phyloP scores from a whole-genome alignment of 1,140 invertebrate genomes.

The Magallana angulata region DNA sequence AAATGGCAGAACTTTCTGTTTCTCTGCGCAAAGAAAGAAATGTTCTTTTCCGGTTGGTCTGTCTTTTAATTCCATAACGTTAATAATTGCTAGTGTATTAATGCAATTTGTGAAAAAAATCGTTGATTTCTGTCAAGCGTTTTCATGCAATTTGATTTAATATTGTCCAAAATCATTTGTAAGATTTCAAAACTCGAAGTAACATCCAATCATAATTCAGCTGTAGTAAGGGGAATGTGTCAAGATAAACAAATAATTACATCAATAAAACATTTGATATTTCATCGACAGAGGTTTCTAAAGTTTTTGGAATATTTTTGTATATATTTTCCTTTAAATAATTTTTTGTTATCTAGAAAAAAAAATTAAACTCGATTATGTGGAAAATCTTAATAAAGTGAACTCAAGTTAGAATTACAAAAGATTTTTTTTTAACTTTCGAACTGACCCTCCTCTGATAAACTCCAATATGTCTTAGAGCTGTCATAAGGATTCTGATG shows the following conservation, averaged over 20 bases:
- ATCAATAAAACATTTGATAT: not conserved
- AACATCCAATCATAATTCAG: slow-evolving; percentile 2
- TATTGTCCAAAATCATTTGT: not conserved
- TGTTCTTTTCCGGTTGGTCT: not conserved
- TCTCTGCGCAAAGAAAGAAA: not conserved
- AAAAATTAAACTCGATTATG: not conserved
- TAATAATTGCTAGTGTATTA: not conserved
- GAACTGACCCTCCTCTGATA: not conserved
- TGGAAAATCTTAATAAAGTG: not conserved
- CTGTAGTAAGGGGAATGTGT: not conserved
- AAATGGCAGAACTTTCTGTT: not conserved
- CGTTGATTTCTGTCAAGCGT: slow-evolving; percentile 8
- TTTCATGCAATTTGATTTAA: slow-evolving; percentile 10
- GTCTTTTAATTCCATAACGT: not conserved
- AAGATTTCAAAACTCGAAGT: not conserved
- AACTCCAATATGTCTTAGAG: not conserved
- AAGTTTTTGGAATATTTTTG: not conserved
- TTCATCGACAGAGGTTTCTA: not conserved
- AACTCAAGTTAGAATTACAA: not conserved
- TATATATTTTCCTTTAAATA: not conserved
- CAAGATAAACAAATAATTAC: not conserved
- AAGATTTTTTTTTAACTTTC: not conserved
- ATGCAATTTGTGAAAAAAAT: not conserved
- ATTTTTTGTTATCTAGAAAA: not conserved
- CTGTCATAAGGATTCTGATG: not conserved